Base-by-base conservation (phyloP, 2,113 vertebrate species). In the Zonotrichia leucophrys region DNA sequence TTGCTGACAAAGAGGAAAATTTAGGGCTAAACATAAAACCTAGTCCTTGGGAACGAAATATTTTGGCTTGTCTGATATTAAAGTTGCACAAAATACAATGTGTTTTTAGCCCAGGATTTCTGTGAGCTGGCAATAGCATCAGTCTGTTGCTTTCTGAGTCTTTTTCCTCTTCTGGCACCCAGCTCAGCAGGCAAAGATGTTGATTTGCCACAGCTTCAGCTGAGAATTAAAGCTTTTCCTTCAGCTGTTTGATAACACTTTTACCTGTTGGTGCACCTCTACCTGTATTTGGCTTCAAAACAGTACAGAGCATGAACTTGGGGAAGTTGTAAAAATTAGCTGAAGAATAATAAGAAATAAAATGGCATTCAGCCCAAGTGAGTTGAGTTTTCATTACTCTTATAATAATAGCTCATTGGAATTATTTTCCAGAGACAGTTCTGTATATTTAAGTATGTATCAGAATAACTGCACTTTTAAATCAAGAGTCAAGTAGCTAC, bases 401-500 rank as follows among this genome's bases (percentile, higher is more conserved):
- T 59, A 21, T 59, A 77, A 87, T 64, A 59, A 87, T 60, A 59
- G 47, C 64, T 93, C 80, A 84, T 19, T 87, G 74, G 80, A 82
- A 46, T 16, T 83, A 80, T 83, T 94, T 97, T 87, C 62, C 84
- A 94, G 91, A 58, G 78, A 87, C 58, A 39, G 53, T 42, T 46
- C 53, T 75, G 25, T 84, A 3, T 83, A 69, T 87, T 79, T 82
- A 87, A 97, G 70, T 44, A 68, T 76, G 62, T 92, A 76, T 89
- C 66, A 83, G 67, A 76, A 47, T 90, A 96, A 82, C 74, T 80
- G 74, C 78, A 50, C 91, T 94, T 95, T 85, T 63, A 95, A 94
- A 94, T 94, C 82, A 77, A 23, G 89, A 92, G 87, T 92, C 91
- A 95, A 95, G 91, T 94, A 95, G 90, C 89, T 95, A 91, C 93